These are phyloP conservation scores for Hirtodrosophila trivittata DNA, from an alignment of 2,888 invertebrate species.

Conservation along the genomic window DNA sequence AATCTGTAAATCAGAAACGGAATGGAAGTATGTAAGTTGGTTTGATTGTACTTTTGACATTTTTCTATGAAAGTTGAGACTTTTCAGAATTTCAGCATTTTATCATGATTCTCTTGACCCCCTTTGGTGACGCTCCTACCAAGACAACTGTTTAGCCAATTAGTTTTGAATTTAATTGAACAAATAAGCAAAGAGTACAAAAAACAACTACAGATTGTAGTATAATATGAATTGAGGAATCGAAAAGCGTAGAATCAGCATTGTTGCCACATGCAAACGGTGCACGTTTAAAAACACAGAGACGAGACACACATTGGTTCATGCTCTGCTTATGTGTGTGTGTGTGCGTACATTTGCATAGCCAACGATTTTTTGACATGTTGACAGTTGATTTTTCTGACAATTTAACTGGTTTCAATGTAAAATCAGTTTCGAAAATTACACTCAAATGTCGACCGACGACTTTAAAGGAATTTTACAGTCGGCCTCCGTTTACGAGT, in stretches of 20 bases:
- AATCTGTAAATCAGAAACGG: no score
- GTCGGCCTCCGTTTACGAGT: slow-evolving; percentile 39
- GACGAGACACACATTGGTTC: slow-evolving; percentile 23
- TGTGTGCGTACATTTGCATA: slow-evolving; percentile 69
- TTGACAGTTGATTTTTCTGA: slow-evolving; percentile 84
- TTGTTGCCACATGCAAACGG: slow-evolving; percentile 54
- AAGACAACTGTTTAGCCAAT: no score
- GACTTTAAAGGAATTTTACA: slow-evolving; percentile 79
- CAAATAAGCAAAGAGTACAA: no score
- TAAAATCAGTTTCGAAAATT: slow-evolving; percentile 82
- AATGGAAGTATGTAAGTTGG: no score
- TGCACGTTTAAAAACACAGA: no score
- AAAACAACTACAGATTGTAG: slow-evolving; percentile 42
- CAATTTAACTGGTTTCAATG: slow-evolving; percentile 83
- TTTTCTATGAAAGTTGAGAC: no score
- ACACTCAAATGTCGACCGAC: slow-evolving; percentile 76
- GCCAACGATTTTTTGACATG: slow-evolving; percentile 82
- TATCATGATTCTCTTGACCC: no score
- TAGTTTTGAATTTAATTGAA: slow-evolving; percentile 42
- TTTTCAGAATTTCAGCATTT: no score
- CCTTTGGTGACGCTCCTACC: no score
- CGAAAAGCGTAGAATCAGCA: slow-evolving; percentile 59
- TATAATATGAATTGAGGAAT: slow-evolving; percentile 62
- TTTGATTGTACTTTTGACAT: no score
- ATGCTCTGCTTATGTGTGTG: slow-evolving; percentile 24